These are phyloP conservation scores for Gorsachius goisagi DNA, from an alignment of 2,113 vertebrate species.

Conservation along the genomic window DNA sequence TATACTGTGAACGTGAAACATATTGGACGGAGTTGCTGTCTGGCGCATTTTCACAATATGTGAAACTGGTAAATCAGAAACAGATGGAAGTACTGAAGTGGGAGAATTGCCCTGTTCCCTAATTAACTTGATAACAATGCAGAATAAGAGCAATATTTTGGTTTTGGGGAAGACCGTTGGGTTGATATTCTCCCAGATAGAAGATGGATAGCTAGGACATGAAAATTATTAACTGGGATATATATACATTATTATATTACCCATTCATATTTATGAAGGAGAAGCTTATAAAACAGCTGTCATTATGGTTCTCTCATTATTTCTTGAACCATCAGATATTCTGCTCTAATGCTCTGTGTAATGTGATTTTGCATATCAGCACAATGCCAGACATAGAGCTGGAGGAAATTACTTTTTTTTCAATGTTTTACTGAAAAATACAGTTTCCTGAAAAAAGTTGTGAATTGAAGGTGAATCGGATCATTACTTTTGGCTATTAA, in stretches of 20 bases:
- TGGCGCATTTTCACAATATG: conserved; percentile 60
- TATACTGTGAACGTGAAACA: conserved; percentile 61
- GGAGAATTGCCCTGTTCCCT: conserved; percentile 65
- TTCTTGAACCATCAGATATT: background rate
- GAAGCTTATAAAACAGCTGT: background rate
- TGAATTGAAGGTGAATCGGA: background rate
- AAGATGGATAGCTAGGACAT: background rate
- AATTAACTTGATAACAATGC: conserved; percentile 64
- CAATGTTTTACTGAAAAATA: background rate
- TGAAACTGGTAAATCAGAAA: conserved; percentile 71
- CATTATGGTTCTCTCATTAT: background rate
- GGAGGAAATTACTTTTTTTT: background rate
- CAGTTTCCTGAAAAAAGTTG: background rate
- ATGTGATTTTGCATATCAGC: background rate
- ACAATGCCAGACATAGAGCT: background rate
- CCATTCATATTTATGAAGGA: background rate
- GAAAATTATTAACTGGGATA: background rate
- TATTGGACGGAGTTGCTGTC: conserved; percentile 64
- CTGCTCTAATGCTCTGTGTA: background rate
- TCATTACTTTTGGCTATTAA: background rate
- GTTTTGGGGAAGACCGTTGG: background rate
- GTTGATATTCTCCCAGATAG: background rate
- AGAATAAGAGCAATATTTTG: conserved; percentile 57
- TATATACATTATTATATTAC: background rate
- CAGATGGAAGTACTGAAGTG: conserved; percentile 69